Base-by-base conservation (phyloP, 2,113 vertebrate species). In the Osmerus eperlanus region DNA sequence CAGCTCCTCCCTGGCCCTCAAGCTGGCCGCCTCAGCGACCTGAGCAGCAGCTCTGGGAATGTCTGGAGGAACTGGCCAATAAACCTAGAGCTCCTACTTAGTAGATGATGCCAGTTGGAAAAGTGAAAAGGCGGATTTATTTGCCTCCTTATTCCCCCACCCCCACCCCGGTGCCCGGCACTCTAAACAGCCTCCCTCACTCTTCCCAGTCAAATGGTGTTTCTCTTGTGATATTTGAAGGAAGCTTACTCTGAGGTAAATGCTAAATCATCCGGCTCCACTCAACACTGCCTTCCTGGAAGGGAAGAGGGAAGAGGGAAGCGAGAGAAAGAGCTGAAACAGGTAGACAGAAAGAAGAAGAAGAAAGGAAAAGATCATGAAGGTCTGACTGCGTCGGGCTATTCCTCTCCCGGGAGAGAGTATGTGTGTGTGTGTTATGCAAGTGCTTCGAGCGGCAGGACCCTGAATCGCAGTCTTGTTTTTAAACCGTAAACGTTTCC, bases 401-500 rank as follows among this genome's bases (percentile, higher is more conserved):
- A 9, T 41, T 41, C 8, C 36, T 41, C 36, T 41, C 3, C 6
- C 7, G 6, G 9, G 41, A 8, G 9, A 11, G 41, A 6, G 32
- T 8, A 3, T 47, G 41, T 47, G 41, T 47, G 47, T 65, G 79
- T 86, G 82, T 75, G 84, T 90, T 91, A 88, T 82, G 85, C 84
- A 91, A 89, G 87, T 80, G 59, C 69, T 64, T 36, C 68, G 78
- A 52, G 74, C 78, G 78, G 73, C 67, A 68, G 16, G 73, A 68
- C 71, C 72, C 52, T 67, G 67, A 65, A 71, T 68, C 64, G 21
- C 75, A 76, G 73, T 81, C 82, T 83, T 87, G 87, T 89, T 84
- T 85, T 73, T 77, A 87, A 88, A 82, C 83, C 78, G 76, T 81
- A 58, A 75, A 77, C 82, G 84, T 85, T 85, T 87, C 84, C 86